Conservation (phyloP, 2,797 vertebrate species). For the Squalus acanthias region DNA sequence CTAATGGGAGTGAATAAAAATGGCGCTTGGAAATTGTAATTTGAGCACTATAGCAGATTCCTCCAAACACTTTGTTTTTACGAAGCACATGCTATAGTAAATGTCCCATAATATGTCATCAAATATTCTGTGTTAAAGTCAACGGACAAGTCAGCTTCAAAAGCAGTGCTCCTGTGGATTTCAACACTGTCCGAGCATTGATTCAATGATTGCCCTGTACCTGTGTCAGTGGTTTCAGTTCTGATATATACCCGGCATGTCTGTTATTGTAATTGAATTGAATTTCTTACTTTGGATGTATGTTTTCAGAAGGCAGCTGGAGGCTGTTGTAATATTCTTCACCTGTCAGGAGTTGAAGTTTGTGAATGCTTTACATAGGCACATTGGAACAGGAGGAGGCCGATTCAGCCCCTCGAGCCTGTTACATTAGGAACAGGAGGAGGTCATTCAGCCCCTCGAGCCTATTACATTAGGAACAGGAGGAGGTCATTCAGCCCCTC, state of each 20-base stretch:
- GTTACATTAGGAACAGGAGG: too few species aligned
- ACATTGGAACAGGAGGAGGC: neutral
- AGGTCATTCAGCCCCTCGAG: too few species aligned
- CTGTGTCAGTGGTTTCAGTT: neutral
- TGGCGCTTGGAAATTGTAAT: neutral
- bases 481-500: too few species aligned
- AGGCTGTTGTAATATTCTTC: neutral
- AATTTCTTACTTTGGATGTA: neutral
- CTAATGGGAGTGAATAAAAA: neutral
- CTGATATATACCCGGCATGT: neutral
- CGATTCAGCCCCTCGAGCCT: neutral
- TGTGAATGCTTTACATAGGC: neutral
- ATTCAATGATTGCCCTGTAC: neutral
- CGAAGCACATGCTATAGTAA: neutral
- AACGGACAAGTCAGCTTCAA: neutral
- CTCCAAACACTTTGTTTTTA: neutral
- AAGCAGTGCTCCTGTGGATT: neutral
- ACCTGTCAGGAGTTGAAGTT: neutral
- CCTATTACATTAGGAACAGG: too few species aligned
- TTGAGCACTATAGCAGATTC: neutral
- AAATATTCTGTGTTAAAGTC: conserved; percentile 1
- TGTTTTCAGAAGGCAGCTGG: neutral
- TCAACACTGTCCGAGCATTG: too few species aligned
- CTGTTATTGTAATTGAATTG: neutral
- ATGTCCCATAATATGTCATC: neutral